These are phyloP conservation scores for Timema cristinae DNA, from an alignment of 2,888 invertebrate genomes.

Conservation along the genomic window DNA sequence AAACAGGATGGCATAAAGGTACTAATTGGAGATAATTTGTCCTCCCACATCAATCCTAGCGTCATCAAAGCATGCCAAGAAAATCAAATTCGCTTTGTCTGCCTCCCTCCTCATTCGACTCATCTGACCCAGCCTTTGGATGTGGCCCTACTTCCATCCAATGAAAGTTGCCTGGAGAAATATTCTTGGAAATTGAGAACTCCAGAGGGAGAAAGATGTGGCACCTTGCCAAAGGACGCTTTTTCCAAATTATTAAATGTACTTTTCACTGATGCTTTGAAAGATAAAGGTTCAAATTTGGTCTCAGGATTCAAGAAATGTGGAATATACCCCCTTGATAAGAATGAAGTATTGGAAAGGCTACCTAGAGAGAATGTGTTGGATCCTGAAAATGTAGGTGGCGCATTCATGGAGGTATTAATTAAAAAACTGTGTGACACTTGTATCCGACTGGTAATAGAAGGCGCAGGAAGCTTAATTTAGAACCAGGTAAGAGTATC, in stretches of 20 bases:
- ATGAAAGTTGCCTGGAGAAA: constrained; percentile 36
- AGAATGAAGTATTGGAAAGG: constrained; percentile 12
- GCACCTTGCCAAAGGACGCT: constrained; percentile 12
- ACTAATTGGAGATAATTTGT: constrained; percentile 43
- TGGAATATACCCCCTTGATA: constrained; percentile 22
- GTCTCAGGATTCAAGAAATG: constrained; percentile 22
- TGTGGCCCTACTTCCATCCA: constrained; percentile 39
- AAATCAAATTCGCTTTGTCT: constrained; percentile 41
- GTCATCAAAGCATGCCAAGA: constrained; percentile 39
- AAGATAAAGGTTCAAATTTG: constrained; percentile 11
- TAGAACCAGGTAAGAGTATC: constrained; percentile 19
- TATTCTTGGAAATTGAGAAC: constrained; percentile 31
- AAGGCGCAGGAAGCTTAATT: constrained; percentile 10
- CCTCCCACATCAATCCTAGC: constrained; percentile 38
- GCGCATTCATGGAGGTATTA: constrained; percentile 2
- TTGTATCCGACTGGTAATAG: neutral
- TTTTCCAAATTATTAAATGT: constrained; percentile 15
- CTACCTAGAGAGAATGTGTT: constrained; percentile 4
- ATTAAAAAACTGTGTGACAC: constrained; percentile 14
- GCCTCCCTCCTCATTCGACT: constrained; percentile 40
- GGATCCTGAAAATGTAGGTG: constrained; percentile 5
- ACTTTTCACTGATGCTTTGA: neutral
- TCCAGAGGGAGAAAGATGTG: constrained; percentile 22
- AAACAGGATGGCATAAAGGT: constrained; percentile 39
- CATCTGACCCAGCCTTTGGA: constrained; percentile 41